Base-by-base conservation (phyloP, 2,797 vertebrate species). In the Nothura maculosa region DNA sequence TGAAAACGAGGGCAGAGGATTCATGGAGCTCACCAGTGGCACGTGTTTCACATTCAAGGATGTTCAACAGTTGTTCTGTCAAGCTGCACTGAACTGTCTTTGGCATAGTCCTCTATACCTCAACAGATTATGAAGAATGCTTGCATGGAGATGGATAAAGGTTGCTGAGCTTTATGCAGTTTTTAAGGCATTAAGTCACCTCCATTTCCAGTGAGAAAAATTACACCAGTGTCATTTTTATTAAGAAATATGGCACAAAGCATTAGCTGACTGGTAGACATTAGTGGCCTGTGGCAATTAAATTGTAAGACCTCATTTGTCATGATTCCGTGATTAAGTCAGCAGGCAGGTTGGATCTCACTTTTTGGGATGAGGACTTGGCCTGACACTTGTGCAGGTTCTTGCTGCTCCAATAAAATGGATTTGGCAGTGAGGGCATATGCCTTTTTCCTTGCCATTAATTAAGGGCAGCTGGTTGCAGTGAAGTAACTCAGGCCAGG, bases 281-380 rank as follows among this genome's bases (percentile, higher is more conserved):
- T 54, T 36, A 58, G 16, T 69, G 78, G 21, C 24, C 40, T 68
- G 2, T 0, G 1, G 48, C 40, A 58, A 58, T 22, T 20, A 61
- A 50, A 32, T 68, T 81, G 21, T 38, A 55, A 69, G 73, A 57
- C 4, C 22, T 87, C 0, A 0, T 79, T 69, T 47, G 22, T 74
- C 47, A 28, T 50, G 19, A 40, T 89, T 81, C 24, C 48, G 45
- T 0, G 1, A 48, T 43, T 43, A 40, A 57, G 80, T 64, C 60
- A 84, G 15, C 42, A 79, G 60, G 42, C 79, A 87, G 50, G 60
- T 47, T 58, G 58, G 61, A 86, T 69, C 90, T 34, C 28, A 27
- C 36, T 79, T 84, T 28, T 66, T 70, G 27, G 34, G 1, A 1
- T 55, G 68, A 79, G 0, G 27, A 63, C 32, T 67, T 75, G 54